Percentiles rank a stretch among this genome's conserved stretches.
phyloP scores from a whole-genome alignment of 2,113 vertebrate species.

The Cariama cristata region DNA sequence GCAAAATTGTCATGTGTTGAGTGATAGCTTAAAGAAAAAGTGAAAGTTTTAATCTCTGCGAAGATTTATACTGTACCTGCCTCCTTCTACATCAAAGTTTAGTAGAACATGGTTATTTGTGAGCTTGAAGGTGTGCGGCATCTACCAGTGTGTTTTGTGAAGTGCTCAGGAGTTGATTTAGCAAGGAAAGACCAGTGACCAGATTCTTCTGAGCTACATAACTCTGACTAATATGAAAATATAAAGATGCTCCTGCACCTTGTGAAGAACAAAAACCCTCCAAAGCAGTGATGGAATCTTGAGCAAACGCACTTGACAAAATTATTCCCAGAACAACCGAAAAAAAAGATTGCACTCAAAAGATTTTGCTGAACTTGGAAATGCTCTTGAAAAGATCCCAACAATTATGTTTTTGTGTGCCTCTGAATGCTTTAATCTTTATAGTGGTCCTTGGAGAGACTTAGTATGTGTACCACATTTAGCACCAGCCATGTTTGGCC shows the following conservation, averaged over 20 bases:
- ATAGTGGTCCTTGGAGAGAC: not conserved
- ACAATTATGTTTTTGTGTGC: not conserved
- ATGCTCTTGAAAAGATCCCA: not conserved
- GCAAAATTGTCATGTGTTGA: not conserved
- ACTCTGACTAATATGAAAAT: not conserved
- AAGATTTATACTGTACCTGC: not conserved
- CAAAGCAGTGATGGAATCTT: not conserved
- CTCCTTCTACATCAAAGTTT: not conserved
- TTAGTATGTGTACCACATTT: not conserved
- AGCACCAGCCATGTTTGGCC: not conserved
- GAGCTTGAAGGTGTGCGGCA: not conserved
- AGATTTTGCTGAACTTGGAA: not conserved
- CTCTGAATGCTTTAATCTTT: not conserved
- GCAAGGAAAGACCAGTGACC: not conserved
- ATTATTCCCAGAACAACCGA: not conserved
- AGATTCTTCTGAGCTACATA: not conserved
- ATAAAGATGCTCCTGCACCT: not conserved
- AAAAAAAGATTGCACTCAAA: not conserved
- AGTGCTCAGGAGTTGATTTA: not conserved
- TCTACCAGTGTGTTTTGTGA: not conserved
- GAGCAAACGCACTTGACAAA: not conserved
- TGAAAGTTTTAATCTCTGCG: not conserved
- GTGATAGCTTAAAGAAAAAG: not conserved
- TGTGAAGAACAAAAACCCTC: not conserved
- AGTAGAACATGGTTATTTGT: not conserved